Evolutionary conservation across 2,888 invertebrate genomes (phyloP).

Genomic region (Amblyjoppa fuscipennis): DNA sequence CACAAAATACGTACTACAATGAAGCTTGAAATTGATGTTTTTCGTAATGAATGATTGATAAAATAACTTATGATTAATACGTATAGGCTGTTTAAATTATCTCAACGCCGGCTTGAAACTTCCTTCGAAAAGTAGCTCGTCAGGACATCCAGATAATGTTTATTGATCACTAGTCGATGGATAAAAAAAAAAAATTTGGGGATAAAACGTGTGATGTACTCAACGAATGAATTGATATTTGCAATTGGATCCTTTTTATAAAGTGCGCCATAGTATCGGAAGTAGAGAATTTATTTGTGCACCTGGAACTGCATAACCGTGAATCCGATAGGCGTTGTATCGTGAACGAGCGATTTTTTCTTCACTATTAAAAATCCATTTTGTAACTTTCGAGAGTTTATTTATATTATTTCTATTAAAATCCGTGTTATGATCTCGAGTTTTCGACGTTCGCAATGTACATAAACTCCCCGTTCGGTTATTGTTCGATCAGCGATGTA

Average conservation of each 20-base stretch:
- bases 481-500: slow-evolving; percentile 24
- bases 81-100: slow-evolving; percentile 26
- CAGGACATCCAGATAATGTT: slow-evolving; percentile 32
- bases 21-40: slow-evolving; percentile 73
- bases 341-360: neutral
- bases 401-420: slow-evolving; percentile 27
- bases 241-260: slow-evolving; percentile 38
- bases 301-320: neutral
- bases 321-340: neutral
- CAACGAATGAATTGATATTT: slow-evolving; percentile 43
- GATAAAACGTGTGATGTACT: slow-evolving; percentile 45
- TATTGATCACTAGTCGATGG: slow-evolving; percentile 44
- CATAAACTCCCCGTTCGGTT: slow-evolving; percentile 41
- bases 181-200: slow-evolving; percentile 16
- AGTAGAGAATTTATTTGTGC: neutral
- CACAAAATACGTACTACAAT: slow-evolving; percentile 73
- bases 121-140: slow-evolving; percentile 28
- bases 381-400: slow-evolving; percentile 19
- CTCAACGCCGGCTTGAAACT: slow-evolving; percentile 17
- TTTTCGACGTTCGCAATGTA: slow-evolving; percentile 45
- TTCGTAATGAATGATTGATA: slow-evolving; percentile 9
- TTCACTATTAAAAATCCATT: slow-evolving; percentile 25
- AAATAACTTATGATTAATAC: slow-evolving; percentile 15
- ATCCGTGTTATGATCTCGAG: slow-evolving; percentile 9
- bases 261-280: neutral